Evolutionary conservation across 2,113 vertebrate genomes (phyloP).

Genomic region (Bagarius yarrelli): DNA sequence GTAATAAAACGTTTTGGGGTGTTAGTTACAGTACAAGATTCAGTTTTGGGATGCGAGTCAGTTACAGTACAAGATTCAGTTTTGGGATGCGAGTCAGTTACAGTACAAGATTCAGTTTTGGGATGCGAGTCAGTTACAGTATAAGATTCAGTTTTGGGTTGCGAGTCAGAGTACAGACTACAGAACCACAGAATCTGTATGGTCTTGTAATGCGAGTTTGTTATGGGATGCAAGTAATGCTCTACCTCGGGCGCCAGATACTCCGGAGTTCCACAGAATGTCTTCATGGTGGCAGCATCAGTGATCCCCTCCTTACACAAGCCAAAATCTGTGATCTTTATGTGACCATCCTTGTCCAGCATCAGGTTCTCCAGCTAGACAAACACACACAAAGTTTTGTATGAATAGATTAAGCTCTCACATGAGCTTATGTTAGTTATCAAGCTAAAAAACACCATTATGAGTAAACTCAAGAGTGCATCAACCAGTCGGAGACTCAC

Average conservation of each 20-base stretch:
- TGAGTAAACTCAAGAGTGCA: neutral
- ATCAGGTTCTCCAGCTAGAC: slow-evolving; percentile 93
- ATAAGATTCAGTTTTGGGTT: no score
- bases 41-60: neutral
- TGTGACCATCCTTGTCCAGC: slow-evolving; percentile 82
- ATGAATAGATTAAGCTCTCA: neutral
- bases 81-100: no score
- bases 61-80: no score
- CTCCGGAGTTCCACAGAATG: slow-evolving; percentile 94
- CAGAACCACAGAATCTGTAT: no score
- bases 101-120: no score
- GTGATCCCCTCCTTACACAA: slow-evolving; percentile 98
- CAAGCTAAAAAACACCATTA: neutral
- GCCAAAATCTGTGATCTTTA: slow-evolving; percentile 97
- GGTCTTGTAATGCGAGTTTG: no score
- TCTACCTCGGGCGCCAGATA: slow-evolving; percentile 93
- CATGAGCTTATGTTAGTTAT: neutral
- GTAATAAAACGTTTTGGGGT: neutral
- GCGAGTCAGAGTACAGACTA: neutral
- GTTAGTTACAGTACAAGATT: neutral
- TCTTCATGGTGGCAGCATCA: slow-evolving; percentile 96
- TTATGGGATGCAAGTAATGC: neutral
- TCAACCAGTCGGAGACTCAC: slow-evolving; percentile 63
- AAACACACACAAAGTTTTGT: slow-evolving; percentile 39
- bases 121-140: no score